A percentile compares a stretch with the other conserved stretches of the same genome.
These are phyloP conservation scores for Conus ventricosus DNA, from an alignment of 1,140 invertebrate species.

Conservation along the genomic window DNA sequence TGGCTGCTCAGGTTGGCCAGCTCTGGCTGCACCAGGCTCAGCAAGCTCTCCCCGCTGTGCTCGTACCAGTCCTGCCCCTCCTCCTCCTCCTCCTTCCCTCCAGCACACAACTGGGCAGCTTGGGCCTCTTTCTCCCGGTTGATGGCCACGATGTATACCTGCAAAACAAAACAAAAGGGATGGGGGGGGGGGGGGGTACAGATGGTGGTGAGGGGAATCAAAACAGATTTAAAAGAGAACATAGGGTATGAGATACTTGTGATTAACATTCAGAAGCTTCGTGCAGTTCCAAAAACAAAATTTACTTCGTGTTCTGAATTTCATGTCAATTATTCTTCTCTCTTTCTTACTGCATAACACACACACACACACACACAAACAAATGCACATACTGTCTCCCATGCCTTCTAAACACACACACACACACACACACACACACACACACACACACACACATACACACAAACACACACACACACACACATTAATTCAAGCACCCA, in stretches of 20 bases:
- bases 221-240: not conserved
- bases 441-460: too few species aligned
- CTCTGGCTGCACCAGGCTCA: conserved; percentile 95
- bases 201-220: not conserved
- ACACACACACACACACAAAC: too few species aligned
- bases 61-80: conserved; percentile 78
- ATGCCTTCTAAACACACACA: too few species aligned
- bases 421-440: not conserved
- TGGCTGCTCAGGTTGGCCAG: conserved; percentile 91
- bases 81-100: conserved; percentile 77
- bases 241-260: too few species aligned
- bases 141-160: conserved; percentile 96
- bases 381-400: too few species aligned
- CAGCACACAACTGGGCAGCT: conserved; percentile 5
- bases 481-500: not conserved
- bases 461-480: not conserved
- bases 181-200: not conserved
- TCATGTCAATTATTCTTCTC: too few species aligned
- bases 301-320: too few species aligned
- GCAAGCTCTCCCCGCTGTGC: conserved; percentile 80
- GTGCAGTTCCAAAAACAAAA: too few species aligned
- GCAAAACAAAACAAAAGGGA: conserved; percentile 9
- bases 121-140: conserved; percentile 81
- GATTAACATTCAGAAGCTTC: too few species aligned
- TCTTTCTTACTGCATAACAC: too few species aligned